These are phyloP conservation scores for Zygogramma bicolorata DNA, from an alignment of 2,888 invertebrate species.

Conservation along the genomic window DNA sequence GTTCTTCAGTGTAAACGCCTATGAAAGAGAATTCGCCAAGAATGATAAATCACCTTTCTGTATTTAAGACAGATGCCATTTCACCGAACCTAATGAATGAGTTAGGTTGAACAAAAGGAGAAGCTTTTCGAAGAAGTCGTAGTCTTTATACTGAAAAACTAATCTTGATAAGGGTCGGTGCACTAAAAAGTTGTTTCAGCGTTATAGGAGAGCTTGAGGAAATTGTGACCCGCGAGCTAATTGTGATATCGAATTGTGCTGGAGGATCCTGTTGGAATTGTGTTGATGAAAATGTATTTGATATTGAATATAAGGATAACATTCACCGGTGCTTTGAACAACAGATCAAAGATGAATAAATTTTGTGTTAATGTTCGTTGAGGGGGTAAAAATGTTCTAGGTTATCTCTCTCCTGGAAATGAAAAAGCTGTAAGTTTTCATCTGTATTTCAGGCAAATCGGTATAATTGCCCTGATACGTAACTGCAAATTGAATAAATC, in stretches of 20 bases:
- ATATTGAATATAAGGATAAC: too few relatives aligned
- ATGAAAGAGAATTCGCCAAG: neutral
- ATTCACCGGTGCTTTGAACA: too few relatives aligned
- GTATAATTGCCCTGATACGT: too few relatives aligned
- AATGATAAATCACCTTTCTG: slow-evolving; percentile 3
- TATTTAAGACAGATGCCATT: neutral
- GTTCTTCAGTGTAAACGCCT: neutral
- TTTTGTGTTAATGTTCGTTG: too few relatives aligned
- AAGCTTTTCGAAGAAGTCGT: neutral
- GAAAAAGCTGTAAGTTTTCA: too few relatives aligned
- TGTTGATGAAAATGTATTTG: too few relatives aligned
- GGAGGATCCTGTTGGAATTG: neutral
- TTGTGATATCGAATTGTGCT: neutral
- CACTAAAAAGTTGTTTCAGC: neutral
- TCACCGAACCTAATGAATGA: neutral
- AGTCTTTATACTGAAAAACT: neutral
- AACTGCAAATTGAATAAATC: too few relatives aligned
- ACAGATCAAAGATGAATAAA: too few relatives aligned
- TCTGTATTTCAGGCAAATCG: too few relatives aligned
- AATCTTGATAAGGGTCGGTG: neutral
- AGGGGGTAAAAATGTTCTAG: too few relatives aligned
- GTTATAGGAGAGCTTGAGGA: neutral
- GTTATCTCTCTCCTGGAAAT: too few relatives aligned
- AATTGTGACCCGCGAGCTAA: neutral
- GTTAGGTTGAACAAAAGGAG: neutral